Evolutionary conservation across 1,140 invertebrate species (phyloP).

Genomic region (Fopius arisanus): DNA sequence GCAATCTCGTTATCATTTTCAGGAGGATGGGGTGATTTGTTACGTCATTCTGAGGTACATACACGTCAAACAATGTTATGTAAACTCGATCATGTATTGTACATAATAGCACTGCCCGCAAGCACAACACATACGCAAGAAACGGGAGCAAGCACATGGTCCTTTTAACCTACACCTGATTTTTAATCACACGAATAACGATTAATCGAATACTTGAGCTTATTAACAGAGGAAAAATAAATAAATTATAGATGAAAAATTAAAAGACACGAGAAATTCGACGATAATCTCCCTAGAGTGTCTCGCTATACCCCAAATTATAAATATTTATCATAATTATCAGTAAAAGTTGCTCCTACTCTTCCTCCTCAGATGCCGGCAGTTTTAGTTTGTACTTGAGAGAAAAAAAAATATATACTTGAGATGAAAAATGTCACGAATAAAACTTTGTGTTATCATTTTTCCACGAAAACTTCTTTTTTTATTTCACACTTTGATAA

Average conservation of each 20-base stretch:
- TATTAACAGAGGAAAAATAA: neutral
- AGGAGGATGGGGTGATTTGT: constrained; percentile 50
- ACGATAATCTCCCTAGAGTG: neutral
- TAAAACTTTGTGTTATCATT: constrained; percentile 35
- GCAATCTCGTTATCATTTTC: constrained; percentile 53
- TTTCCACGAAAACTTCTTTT: constrained; percentile 25
- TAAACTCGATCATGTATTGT: constrained; percentile 50
- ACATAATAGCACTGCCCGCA: constrained; percentile 64
- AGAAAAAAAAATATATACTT: constrained; percentile 43
- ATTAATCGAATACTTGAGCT: constrained; percentile 31
- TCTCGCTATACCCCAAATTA: neutral
- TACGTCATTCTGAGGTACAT: constrained; percentile 64
- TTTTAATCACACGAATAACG: neutral
- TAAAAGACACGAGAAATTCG: neutral
- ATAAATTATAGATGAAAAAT: neutral
- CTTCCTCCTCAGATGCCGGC: constrained; percentile 20
- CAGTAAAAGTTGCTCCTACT: neutral
- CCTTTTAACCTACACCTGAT: neutral
- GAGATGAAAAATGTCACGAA: constrained; percentile 38
- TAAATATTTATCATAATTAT: neutral
- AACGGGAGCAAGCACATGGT: constrained; percentile 10
- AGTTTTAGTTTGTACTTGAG: constrained; percentile 46
- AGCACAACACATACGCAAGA: constrained; percentile 24
- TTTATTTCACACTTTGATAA: neutral
- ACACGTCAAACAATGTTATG: constrained; percentile 62